Evolutionary conservation across 2,888 invertebrate species (phyloP), one percentile per base, ranked within the genome.

Genomic region (Leuctra nigra): DNA sequence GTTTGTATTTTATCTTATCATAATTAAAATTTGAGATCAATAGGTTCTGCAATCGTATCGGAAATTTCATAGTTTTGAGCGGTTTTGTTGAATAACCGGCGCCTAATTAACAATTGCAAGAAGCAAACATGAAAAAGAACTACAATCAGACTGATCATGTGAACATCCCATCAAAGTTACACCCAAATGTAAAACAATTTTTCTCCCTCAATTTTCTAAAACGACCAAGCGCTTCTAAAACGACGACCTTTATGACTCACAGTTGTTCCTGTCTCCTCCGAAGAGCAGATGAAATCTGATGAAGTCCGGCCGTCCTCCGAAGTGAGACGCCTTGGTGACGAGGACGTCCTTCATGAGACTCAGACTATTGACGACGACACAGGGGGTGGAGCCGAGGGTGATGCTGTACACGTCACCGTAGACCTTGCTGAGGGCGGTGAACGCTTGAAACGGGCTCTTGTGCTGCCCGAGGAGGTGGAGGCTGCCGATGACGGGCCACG

Each of bases 251-350:
- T 39, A 41, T 25, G 52, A 85, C 91, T 90, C 73, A 91, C 91
- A 91, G 69, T 91, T 90, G 72, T 89, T 88, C 55, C 90, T 76
- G 72, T 91, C 86, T 25, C 89, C 90, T 24, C 87, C 89, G 70
- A 92, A 91, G 9, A 91, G 81, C 62, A 83, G 80, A 67, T 90
- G 85, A 69, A 88, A 91, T 16, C 92, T 75, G 63, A 84, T 69
- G 70, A 91, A 91, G 68, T 91, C 83, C 0, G 91, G 91, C 9
- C 92, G 76, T 11, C 90, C 88, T 1, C 88, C 89, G 70, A 92
- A 91, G 65, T 84, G 84, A 61, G 83, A 84, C 3, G 90, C 90
- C 66, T 87, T 88, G 59, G 84, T 81, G 67, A 88, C 86, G 22
- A 89, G 74, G 50, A 89, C 87, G 67, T 87, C 87, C 59, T 83